These are phyloP conservation scores for Crotalus viridis DNA, from an alignment of 2,113 vertebrate species.

Conservation along the genomic window DNA sequence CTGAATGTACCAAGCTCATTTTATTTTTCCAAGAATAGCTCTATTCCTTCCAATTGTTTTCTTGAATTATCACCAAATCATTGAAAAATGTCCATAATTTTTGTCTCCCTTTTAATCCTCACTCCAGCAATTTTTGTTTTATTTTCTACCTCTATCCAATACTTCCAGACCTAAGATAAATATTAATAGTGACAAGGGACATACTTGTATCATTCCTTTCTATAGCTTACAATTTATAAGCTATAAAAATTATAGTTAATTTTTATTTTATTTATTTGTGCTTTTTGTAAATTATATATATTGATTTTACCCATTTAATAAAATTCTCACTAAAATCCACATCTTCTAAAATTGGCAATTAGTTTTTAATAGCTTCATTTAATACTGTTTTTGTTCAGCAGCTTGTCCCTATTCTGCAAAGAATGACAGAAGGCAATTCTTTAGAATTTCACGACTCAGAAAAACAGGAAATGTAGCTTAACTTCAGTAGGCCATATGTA, in stretches of 20 bases:
- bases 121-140: background rate
- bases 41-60: background rate
- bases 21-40: background rate
- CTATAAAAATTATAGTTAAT: no score
- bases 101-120: background rate
- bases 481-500: slow-evolving; percentile 44
- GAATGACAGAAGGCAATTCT: background rate
- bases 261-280: background rate
- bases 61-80: background rate
- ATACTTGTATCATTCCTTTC: background rate
- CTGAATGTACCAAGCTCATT: background rate
- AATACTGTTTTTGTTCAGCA: background rate
- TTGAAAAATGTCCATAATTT: background rate
- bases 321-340: background rate
- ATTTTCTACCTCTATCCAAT: background rate
- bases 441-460: slow-evolving; percentile 25
- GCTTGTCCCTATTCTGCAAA: background rate
- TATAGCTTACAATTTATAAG: no score
- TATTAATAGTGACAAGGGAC: background rate
- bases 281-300: background rate
- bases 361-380: background rate
- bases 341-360: background rate
- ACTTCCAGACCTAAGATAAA: background rate
- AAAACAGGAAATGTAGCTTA: slow-evolving; percentile 34
- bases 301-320: background rate